These are phyloP conservation scores for Pogonomyrmex barbatus DNA, from an alignment of 1,140 invertebrate species.

Conservation along the genomic window DNA sequence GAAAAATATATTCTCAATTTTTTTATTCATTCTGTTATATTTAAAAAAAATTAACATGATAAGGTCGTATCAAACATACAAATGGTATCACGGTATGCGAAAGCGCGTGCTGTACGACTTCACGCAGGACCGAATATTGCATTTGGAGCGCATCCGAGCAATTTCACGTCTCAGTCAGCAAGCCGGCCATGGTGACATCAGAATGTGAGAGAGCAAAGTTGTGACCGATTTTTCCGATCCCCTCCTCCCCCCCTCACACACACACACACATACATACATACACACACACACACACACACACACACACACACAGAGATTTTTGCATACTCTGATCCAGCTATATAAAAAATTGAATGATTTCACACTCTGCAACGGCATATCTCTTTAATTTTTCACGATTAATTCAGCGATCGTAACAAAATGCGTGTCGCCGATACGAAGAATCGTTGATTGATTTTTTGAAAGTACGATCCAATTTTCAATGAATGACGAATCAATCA, in stretches of 20 bases:
- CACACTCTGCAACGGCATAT: neutral
- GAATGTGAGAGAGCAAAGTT: constrained; percentile 20
- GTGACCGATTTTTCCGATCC: constrained; percentile 6
- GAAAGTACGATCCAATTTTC: neutral
- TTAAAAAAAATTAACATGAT: constrained; percentile 2
- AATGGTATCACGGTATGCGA: constrained; percentile 6
- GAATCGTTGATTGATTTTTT: constrained; percentile 14
- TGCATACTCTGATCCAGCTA: constrained; percentile 6
- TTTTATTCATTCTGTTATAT: neutral
- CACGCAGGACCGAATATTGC: neutral
- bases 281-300: no score
- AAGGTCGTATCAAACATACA: neutral
- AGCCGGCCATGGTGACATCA: neutral
- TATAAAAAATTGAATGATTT: constrained; percentile 23
- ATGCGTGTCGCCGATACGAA: neutral
- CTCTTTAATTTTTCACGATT: constrained; percentile 47
- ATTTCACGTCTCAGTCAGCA: constrained; percentile 37
- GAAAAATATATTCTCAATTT: neutral
- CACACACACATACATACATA: no score
- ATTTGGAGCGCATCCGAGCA: constrained; percentile 46
- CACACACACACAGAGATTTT: constrained; percentile 11
- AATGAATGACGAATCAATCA: neutral
- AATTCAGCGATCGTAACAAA: neutral
- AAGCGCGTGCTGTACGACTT: neutral
- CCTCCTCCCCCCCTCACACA: no score